These are phyloP conservation scores for Anastrepha obliqua DNA, from an alignment of 1,140 invertebrate species.

Conservation along the genomic window DNA sequence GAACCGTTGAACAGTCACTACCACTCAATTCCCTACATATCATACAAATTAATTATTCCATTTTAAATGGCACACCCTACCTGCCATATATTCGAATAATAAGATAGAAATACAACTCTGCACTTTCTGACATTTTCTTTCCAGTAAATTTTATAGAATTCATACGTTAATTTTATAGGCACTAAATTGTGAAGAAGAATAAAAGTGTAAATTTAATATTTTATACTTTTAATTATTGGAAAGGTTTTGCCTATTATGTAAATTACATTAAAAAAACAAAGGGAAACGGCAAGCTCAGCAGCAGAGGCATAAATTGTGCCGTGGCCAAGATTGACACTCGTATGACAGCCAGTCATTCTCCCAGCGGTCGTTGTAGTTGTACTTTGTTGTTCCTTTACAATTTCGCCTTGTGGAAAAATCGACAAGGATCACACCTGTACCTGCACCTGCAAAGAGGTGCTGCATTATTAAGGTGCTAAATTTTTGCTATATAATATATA, in stretches of 20 bases:
- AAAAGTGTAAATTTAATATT: conserved; percentile 31
- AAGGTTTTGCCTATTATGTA: background rate
- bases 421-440: conserved; percentile 34
- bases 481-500: background rate
- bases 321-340: conserved; percentile 26
- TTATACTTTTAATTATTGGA: background rate
- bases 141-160: conserved; percentile 10
- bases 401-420: conserved; percentile 40
- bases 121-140: conserved; percentile 31
- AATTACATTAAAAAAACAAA: background rate
- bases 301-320: background rate
- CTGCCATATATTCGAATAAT: too few relatives aligned
- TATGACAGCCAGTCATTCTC: conserved; percentile 29
- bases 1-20: too few relatives aligned
- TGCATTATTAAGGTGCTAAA: background rate
- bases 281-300: background rate
- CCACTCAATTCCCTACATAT: too few relatives aligned
- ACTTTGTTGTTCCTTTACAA: conserved; percentile 32
- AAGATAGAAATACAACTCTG: background rate
- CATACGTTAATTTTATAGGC: background rate
- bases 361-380: conserved; percentile 21
- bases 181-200: background rate
- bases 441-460: conserved; percentile 6
- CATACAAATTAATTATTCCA: too few relatives aligned
- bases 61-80: too few relatives aligned